phyloP scores from a whole-genome alignment of 2,888 invertebrate species.

The Muschampia plurimacula region DNA sequence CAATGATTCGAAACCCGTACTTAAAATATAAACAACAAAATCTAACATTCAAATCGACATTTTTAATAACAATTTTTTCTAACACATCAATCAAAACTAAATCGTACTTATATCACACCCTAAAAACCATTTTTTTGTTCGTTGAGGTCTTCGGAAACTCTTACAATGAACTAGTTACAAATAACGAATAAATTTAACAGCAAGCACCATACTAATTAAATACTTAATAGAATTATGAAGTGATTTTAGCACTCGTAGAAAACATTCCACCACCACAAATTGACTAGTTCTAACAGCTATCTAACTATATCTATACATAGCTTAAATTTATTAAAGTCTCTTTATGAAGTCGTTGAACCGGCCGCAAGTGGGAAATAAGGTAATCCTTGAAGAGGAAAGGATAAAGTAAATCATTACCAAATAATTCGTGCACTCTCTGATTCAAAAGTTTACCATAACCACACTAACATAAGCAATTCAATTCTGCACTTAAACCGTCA shows the following conservation, averaged over 20 bases:
- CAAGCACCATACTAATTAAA: conserved; percentile 80
- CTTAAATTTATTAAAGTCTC: conserved; percentile 79
- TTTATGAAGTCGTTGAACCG: conserved; percentile 75
- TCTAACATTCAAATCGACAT: conserved; percentile 62
- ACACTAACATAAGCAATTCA: conserved; percentile 53
- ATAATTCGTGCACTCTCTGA: conserved; percentile 40
- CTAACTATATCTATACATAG: conserved; percentile 69
- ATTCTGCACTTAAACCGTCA: conserved; percentile 60
- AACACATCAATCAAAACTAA: conserved; percentile 54
- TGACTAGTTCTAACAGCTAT: conserved; percentile 83
- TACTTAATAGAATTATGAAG: conserved; percentile 69
- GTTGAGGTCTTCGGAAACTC: conserved; percentile 70
- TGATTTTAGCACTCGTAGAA: conserved; percentile 78
- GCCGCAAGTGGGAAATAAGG: conserved; percentile 67
- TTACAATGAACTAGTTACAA: conserved; percentile 58
- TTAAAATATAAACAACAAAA: conserved; percentile 59
- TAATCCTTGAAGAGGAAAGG: conserved; percentile 38
- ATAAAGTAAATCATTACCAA: conserved; percentile 43
- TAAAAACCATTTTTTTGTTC: conserved; percentile 62
- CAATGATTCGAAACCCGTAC: conserved; percentile 76
- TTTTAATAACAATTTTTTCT: conserved; percentile 52
- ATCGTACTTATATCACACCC: conserved; percentile 50
- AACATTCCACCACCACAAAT: conserved; percentile 81
- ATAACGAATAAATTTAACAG: conserved; percentile 76
- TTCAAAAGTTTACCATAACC: conserved; percentile 47